Evolutionary conservation across 2,888 invertebrate genomes (phyloP).

Genomic region (Argyresthia albistria): DNA sequence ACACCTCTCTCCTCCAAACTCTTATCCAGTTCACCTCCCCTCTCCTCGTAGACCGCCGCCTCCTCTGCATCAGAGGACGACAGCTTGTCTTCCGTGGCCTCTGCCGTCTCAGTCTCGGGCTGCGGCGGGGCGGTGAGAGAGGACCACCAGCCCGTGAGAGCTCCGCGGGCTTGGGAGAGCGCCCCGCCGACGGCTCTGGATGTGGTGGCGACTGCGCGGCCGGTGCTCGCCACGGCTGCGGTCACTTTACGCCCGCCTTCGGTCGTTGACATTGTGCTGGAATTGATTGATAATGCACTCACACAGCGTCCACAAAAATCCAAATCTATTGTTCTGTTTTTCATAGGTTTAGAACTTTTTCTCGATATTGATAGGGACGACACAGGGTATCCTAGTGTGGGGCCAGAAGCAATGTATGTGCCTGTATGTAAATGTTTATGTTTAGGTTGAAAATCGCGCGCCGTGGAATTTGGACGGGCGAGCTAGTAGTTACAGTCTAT

Average conservation of each 20-base stretch:
- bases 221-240: slow-evolving; percentile 92
- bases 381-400: too few relatives aligned
- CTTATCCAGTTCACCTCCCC: slow-evolving; percentile 36
- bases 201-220: slow-evolving; percentile 84
- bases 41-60: slow-evolving; percentile 19
- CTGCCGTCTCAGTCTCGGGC: slow-evolving; percentile 5
- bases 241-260: slow-evolving; percentile 95
- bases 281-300: background rate
- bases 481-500: too few relatives aligned
- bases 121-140: slow-evolving; percentile 45
- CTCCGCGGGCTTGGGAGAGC: slow-evolving; percentile 89
- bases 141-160: slow-evolving; percentile 90
- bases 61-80: slow-evolving; percentile 26
- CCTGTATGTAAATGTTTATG: too few relatives aligned
- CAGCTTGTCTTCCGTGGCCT: background rate
- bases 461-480: too few relatives aligned
- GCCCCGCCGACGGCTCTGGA: slow-evolving; percentile 79
- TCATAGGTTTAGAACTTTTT: too few relatives aligned
- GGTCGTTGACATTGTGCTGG: slow-evolving; percentile 93
- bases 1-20: slow-evolving; percentile 31
- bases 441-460: too few relatives aligned
- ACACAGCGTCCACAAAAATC: too few relatives aligned
- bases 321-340: too few relatives aligned
- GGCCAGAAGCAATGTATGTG: too few relatives aligned
- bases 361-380: too few relatives aligned